Evolutionary conservation across 2,888 invertebrate genomes (phyloP), one percentile per base, ranked within the genome.

Genomic region (Synanthedon vespiformis): DNA sequence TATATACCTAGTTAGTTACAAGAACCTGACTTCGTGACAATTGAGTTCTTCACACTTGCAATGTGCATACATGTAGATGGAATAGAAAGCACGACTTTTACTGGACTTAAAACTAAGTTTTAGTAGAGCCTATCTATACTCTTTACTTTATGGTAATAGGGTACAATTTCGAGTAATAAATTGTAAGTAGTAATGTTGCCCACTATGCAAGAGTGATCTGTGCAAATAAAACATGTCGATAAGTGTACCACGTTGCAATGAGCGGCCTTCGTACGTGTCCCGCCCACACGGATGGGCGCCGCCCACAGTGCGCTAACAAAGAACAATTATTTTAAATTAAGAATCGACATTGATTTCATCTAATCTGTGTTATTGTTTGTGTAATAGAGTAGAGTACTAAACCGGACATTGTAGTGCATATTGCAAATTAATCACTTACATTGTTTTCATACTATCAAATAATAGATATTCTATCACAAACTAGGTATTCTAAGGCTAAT

Each of bases 261-360:
- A 13, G 40, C 55, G 73, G 60, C 78, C 80, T 80, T 78, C 72
- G 62, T 54, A 60, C 59, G 57, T 57, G 66, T 59, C 63, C 65
- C 70, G 70, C 80, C 78, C 64, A 74, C 72, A 56, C 65, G 65
- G 68, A 68, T 73, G 75, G 72, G 71, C 69, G 68, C 67, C 77
- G 69, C 80, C 77, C 66, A 77, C 75, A 50, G 54, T 51, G 59
- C 55, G 54, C 51, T 51, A 57, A 56, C 62, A 60, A 59, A 69
- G 67, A 68, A 72, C 71, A 72, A 71, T 69, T 58, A 56, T 53
- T 50, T 54, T 34, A 52, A 55, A 54, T 56, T 16, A 48, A 48
- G 48, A 48, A 18, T 22, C 48, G 16, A 18, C 48, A 48, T 48
- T 48, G 48, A 18, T 48, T 18, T 44, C 6, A 44, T 44, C 5